Base-by-base conservation (phyloP, 2,888 invertebrate genomes). In the Polietes domitor region DNA sequence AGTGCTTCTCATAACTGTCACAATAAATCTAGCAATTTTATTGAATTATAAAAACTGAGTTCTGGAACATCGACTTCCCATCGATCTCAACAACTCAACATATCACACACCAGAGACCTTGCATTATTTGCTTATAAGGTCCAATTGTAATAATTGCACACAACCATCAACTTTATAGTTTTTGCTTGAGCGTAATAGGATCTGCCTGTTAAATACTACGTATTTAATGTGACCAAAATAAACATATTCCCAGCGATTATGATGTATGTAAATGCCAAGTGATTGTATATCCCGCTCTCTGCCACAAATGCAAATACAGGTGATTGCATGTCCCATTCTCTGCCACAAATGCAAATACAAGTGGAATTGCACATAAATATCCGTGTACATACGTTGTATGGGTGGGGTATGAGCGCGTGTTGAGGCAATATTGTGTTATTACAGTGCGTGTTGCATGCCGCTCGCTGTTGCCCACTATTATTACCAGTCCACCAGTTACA, bases 291-390 rank as follows among this genome's bases (percentile, higher is more conserved):
- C 77, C 77, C 77, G 28, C 63, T 61, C 58, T 37, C 37, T 37
- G n/a, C 37, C 37, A 37, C 37, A 1, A 7, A 3, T 9, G 12
- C 17, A 28, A n/a, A n/a, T n/a, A n/a, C 47, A 75, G 68, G 0
- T 80, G 77, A 74, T 76, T 83, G 80, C 80, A 83, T n/a, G n/a
- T 80, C 77, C 77, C 77, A 41, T 53, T 61, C 58, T 37, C 37
- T 37, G n/a, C 19, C 65, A 53, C 5, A 21, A 9, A 53, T 53
- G 53, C 53, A 65, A 19, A 41, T 17, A 37, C 37, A 17, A 61
- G 58, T 58, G 26, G 10, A 58, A 12, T 63, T 32, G 7, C 41
- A 65, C 37, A 65, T 65, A 41, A 41, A 41, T 41, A 41, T 12
- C 2, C 12, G 10, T 12, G 10, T 41, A 41, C 41, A 41, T 41